Evolutionary conservation across 2,888 invertebrate species (phyloP).

Genomic region (Nezara viridula): DNA sequence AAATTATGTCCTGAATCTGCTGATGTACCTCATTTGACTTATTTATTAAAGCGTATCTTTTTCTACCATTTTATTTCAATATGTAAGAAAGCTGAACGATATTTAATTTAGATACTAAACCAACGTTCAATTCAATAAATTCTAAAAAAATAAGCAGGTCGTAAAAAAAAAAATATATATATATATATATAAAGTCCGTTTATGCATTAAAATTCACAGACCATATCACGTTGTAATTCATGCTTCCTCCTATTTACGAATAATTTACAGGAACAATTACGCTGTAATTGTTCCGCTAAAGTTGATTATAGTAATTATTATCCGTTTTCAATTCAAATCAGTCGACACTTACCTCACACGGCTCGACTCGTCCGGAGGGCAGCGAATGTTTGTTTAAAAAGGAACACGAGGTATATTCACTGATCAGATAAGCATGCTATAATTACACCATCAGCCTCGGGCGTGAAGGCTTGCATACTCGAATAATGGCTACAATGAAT

Average conservation of each 20-base stretch:
- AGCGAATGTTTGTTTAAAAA: conserved; percentile 30
- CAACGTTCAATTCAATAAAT: too few relatives aligned
- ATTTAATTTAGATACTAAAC: too few relatives aligned
- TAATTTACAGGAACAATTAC: not conserved
- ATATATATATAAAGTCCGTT: too few relatives aligned
- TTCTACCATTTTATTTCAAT: too few relatives aligned
- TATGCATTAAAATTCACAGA: not conserved
- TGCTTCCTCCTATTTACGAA: not conserved
- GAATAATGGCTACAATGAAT: conserved; percentile 32
- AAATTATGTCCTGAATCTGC: too few relatives aligned
- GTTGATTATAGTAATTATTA: not conserved
- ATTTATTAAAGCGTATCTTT: too few relatives aligned
- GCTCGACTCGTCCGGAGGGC: not conserved
- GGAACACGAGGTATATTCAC: conserved; percentile 23
- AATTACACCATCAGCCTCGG: conserved; percentile 3
- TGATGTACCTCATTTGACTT: too few relatives aligned
- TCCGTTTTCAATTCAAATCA: not conserved
- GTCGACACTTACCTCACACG: conserved; percentile 10
- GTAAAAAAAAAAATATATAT: too few relatives aligned
- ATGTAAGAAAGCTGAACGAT: too few relatives aligned
- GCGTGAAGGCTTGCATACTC: conserved; percentile 10
- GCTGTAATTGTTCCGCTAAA: not conserved
- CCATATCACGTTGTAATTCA: not conserved
- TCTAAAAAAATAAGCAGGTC: too few relatives aligned
- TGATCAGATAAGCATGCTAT: conserved; percentile 4